These are phyloP conservation scores for Timema cristinae DNA, from an alignment of 2,888 invertebrate genomes.

Conservation along the genomic window DNA sequence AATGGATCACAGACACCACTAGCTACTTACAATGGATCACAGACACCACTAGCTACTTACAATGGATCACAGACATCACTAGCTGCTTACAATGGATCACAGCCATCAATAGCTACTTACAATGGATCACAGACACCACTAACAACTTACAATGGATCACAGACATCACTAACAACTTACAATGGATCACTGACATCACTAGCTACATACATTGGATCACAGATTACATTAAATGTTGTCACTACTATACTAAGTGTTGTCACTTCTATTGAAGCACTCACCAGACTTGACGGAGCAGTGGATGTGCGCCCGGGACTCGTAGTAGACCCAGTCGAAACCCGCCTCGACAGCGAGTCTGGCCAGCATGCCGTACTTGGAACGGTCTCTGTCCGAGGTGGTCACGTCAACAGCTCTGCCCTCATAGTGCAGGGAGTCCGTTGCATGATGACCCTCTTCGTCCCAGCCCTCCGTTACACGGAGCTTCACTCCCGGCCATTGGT, in stretches of 20 bases:
- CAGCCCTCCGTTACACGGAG: conserved; percentile 93
- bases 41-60: no score
- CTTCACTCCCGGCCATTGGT: conserved; percentile 94
- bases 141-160: no score
- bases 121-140: no score
- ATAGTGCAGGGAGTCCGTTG: conserved; percentile 85
- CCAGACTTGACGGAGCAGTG: conserved; percentile 98
- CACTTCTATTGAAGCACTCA: conserved; percentile 47
- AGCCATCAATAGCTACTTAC: no score
- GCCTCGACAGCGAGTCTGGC: conserved; percentile 94
- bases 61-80: no score
- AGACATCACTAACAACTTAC: no score
- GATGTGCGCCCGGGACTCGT: conserved; percentile 90
- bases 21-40: no score
- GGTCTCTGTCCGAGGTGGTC: conserved; percentile 89
- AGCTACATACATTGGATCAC: conserved; percentile 46
- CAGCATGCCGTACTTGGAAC: conserved; percentile 92
- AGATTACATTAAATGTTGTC: neutral
- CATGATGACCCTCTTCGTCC: conserved; percentile 82
- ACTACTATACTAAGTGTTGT: neutral
- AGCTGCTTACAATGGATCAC: no score
- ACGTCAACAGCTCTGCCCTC: conserved; percentile 96
- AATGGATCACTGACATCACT: no score
- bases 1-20: no score
- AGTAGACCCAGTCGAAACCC: conserved; percentile 98